Percentiles rank a stretch among this genome's conserved stretches.
phyloP scores from a whole-genome alignment of 2,797 vertebrate species.

The Champsocephalus gunnari region DNA sequence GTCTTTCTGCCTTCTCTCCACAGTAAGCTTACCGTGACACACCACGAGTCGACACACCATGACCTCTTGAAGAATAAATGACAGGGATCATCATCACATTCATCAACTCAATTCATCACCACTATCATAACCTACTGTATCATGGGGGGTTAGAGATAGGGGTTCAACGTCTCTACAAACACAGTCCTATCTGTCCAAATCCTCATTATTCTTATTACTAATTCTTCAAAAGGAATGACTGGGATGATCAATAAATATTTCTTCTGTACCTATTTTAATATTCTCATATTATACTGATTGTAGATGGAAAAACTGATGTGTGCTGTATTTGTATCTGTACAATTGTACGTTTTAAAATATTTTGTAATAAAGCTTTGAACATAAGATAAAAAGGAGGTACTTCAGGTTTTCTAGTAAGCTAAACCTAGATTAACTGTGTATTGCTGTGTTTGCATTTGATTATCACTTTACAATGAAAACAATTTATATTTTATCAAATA shows the following conservation, averaged over 20 bases:
- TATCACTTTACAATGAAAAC: not conserved
- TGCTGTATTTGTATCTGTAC: conserved; percentile 26
- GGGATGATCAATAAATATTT: not conserved
- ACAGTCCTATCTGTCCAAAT: not conserved
- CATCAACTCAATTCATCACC: not conserved
- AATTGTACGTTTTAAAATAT: conserved; percentile 31
- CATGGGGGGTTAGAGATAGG: not conserved
- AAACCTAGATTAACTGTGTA: not conserved
- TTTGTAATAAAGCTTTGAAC: conserved; percentile 58
- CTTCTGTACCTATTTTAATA: not conserved
- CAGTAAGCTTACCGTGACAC: conserved; percentile 31
- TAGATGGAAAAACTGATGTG: not conserved
- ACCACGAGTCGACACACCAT: not conserved
- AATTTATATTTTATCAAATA: not conserved
- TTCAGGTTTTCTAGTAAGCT: not conserved
- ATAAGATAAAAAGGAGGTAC: not conserved
- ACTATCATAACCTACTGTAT: not conserved
- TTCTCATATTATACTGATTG: not conserved
- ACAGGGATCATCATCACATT: not conserved
- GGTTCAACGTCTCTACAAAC: not conserved
- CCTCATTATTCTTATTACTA: not conserved
- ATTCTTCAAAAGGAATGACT: conserved; percentile 43
- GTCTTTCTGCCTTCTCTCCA: conserved; percentile 2
- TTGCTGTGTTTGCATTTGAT: not conserved
- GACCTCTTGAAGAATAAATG: conserved; percentile 30